Conservation (phyloP, 1,140 invertebrate species). For the Bombus polaris region DNA sequence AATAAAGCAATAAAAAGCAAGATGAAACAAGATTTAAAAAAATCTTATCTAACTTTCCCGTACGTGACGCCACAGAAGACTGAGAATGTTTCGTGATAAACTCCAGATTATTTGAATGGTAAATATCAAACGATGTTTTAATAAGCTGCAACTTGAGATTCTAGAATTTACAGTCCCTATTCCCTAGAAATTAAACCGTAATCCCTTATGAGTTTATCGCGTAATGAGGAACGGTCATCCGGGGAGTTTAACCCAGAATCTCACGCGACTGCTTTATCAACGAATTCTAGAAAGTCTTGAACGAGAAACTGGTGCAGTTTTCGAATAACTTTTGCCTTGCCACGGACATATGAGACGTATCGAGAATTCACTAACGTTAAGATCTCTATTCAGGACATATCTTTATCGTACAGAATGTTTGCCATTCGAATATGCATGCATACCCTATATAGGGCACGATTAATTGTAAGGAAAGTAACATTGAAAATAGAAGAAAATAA, state of each 20-base stretch:
- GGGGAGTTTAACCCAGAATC: neutral
- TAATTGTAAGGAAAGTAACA: neutral
- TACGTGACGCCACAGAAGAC: neutral
- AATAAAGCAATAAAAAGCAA: neutral
- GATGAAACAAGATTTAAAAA: too few relatives aligned
- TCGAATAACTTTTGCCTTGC: neutral
- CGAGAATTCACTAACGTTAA: too few relatives aligned
- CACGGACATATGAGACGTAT: neutral
- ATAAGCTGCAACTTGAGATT: neutral
- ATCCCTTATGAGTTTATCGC: neutral
- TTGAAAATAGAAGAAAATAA: too few relatives aligned
- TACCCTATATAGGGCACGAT: neutral
- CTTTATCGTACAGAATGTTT: neutral
- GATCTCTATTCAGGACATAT: neutral
- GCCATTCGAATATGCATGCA: neutral
- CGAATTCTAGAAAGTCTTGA: constrained; percentile 24
- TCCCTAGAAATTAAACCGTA: neutral
- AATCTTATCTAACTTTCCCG: too few relatives aligned
- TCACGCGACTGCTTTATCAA: constrained; percentile 23
- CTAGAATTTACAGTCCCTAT: neutral
- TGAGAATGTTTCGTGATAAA: neutral
- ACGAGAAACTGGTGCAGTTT: neutral
- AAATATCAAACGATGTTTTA: neutral
- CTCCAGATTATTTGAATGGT: neutral
- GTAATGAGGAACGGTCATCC: neutral